Evolutionary conservation across 1,140 invertebrate genomes (phyloP), one percentile per base, ranked within the genome.

Genomic region (Bilobella aurantiaca): DNA sequence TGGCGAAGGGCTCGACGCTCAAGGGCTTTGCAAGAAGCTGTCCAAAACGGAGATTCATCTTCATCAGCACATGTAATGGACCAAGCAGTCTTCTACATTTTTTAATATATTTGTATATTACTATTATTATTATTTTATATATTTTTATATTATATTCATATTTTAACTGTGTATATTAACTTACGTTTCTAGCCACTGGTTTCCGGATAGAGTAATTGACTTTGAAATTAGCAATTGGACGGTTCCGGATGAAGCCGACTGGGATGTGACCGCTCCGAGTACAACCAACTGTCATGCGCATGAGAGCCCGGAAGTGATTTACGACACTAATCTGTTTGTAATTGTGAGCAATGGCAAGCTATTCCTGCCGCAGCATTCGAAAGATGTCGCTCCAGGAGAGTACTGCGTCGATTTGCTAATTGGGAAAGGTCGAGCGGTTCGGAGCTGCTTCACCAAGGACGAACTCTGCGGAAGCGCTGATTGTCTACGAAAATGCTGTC

Each of bases 401-500:
- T 72, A 68, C 57, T 72, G 71, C 37, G 37, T 68, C 5, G 71
- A 72, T 46, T 65, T 67, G 28, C 63, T 69, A 57, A 25, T 69
- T 0, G 70, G 70, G 65, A 68, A 65, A 30, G 64, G 66, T 21
- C 65, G 65, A 14, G 71, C 62, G 16, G 61, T 72, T 0, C 56
- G 47, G n/a, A 59, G 63, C 32, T 72, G 71, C 25, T 72, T 72
- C 37, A 37, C 58, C 2, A 47, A 53, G 34, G 31, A 66, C 30
- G 66, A 72, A 23, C 32, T 72, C 3, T 67, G 68, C 42, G 60
- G 42, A 18, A 47, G 49, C 21, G 25, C 28, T 29, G 42, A 64
- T 3, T 70, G 69, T 27, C 29, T 72, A 23, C 32, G 71, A 29
- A 72, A 72, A 59, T 72, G 71, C 56, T 72, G 71, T 62, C 71